phyloP scores from a whole-genome alignment of 2,888 invertebrate genomes.

The Liopterus haemorrhoidalis region DNA sequence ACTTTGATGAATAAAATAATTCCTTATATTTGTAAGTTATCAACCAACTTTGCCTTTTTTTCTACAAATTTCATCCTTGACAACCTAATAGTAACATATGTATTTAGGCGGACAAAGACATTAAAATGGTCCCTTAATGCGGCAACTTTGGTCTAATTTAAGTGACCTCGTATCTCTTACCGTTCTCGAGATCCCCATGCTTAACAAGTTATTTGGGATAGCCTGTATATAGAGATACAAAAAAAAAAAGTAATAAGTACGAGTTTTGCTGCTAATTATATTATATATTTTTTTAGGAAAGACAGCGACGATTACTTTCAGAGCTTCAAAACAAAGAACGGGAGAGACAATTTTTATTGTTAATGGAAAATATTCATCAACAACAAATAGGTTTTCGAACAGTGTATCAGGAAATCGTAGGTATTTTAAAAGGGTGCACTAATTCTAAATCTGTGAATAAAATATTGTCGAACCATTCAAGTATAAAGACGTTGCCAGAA shows the following conservation, averaged over 20 bases:
- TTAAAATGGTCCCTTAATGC: too few species aligned
- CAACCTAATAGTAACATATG: too few species aligned
- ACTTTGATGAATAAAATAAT: too few species aligned
- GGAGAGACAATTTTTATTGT: constrained; percentile 32
- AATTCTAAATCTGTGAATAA: constrained; percentile 34
- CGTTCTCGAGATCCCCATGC: too few species aligned
- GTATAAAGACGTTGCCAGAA: constrained; percentile 5
- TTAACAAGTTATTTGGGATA: too few species aligned
- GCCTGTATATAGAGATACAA: too few species aligned
- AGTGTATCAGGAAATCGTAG: constrained; percentile 53
- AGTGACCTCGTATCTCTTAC: too few species aligned
- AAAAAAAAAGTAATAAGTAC: neutral
- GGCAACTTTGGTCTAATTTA: too few species aligned
- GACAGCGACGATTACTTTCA: constrained; percentile 50
- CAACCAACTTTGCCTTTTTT: too few species aligned
- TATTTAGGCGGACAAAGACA: too few species aligned
- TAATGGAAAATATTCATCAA: constrained; percentile 51
- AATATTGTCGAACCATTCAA: constrained; percentile 4
- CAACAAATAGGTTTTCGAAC: constrained; percentile 53
- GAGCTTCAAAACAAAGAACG: constrained; percentile 46
- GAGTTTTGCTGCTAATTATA: neutral
- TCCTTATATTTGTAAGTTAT: too few species aligned
- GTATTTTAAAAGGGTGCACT: constrained; percentile 40
- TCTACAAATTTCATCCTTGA: too few species aligned
- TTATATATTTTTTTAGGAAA: constrained; percentile 38